Evolutionary conservation across 2,113 vertebrate species (phyloP), one percentile per base, ranked within the genome.

Genomic region (Otis tarda): DNA sequence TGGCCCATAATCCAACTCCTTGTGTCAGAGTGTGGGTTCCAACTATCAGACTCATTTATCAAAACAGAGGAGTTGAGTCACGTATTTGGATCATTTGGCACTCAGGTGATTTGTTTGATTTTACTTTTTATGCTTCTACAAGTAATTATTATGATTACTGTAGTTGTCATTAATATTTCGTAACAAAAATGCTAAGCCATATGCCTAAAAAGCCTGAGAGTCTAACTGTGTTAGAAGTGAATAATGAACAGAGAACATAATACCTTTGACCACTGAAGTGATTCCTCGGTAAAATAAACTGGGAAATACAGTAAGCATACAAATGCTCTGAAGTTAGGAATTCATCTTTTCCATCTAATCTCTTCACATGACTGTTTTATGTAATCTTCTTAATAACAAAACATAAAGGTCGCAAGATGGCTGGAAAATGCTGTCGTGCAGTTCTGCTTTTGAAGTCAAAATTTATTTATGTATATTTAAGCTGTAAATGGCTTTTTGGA

Each of bases 391-490:
- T 96, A 89, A 87, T 91, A 94, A 71, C 43, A 87, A 95, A 95
- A 53, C 73, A 43, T 69, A 92, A 86, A 93, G 78, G 91, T 83
- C 3, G 0, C 80, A 79, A 94, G 74, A 89, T 89, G 86, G 45
- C 79, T 96, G 71, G 61, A 73, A 94, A 95, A 94, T 53, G 61
- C 89, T 85, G 73, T 78, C 53, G 57, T 57, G 55, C 83, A 71
- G 90, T 95, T 87, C 73, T 95, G 82, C 92, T 67, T 91, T 96
- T 82, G 56, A 97, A 93, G 89, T 91, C 35, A 93, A 76, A 81
- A 82, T 92, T 95, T 96, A 87, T 94, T 94, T 93, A 65, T 95
- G 94, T 94, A 56, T 95, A 74, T 92, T 97, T 92, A 94, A 97
- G 57, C 82, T 59, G 49, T 85, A 83, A 95, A 94, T 93, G 90